Evolutionary conservation across 2,113 vertebrate species (phyloP).

Genomic region (Raja brachyura): DNA sequence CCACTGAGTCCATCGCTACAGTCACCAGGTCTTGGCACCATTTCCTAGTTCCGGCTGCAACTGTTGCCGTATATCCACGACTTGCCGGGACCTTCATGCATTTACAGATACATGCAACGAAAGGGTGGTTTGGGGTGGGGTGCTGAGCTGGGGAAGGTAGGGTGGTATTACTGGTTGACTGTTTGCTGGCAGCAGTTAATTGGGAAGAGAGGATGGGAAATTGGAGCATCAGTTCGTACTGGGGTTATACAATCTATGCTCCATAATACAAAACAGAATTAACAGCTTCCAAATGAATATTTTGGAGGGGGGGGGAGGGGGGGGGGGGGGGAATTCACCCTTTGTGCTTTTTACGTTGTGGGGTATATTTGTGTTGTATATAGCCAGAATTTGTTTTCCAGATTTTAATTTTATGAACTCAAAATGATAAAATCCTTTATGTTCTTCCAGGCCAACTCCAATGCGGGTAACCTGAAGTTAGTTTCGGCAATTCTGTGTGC

Average conservation of each 20-base stretch:
- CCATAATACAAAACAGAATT: neutral
- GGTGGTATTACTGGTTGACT: neutral
- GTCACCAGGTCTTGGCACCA: no score
- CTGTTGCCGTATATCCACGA: no score
- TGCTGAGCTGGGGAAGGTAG: no score
- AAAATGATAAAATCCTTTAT: neutral
- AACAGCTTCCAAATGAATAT: neutral
- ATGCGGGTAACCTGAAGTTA: constrained; percentile 82
- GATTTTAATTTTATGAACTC: neutral
- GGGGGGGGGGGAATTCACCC: no score
- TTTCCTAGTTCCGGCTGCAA: no score
- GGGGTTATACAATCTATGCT: neutral
- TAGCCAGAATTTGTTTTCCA: neutral
- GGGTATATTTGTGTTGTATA: neutral
- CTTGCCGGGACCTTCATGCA: no score
- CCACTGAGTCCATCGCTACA: no score
- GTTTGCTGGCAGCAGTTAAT: neutral
- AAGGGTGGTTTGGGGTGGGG: no score
- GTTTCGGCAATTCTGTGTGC: constrained; percentile 93
- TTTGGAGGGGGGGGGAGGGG: no score
- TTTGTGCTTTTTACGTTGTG: neutral
- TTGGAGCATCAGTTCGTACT: neutral
- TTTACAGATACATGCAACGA: neutral
- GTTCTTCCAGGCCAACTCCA: constrained; percentile 75
- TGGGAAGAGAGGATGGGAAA: neutral